Percentiles rank a stretch among this genome's conserved stretches.
Evolutionary conservation across 2,113 vertebrate genomes (phyloP).

Genomic region (Podocnemis expansa): DNA sequence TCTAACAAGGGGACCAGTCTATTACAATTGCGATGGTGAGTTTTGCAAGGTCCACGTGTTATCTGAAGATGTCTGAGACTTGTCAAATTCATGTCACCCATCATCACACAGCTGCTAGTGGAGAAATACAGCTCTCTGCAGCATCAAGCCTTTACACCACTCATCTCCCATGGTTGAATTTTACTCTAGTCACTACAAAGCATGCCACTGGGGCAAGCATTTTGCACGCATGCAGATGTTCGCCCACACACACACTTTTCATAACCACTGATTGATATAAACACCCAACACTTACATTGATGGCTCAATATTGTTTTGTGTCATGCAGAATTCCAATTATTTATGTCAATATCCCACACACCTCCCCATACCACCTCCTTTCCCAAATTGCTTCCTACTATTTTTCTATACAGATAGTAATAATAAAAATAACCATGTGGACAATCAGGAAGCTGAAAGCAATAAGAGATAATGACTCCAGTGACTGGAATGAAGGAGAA

Average conservation of each 20-base stretch:
- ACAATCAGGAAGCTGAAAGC: conserved; percentile 70
- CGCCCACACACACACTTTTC: rapidly evolving
- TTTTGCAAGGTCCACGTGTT: not conserved
- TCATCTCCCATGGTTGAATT: not conserved
- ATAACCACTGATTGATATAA: not conserved
- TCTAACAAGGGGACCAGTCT: not conserved
- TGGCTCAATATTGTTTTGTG: conserved; percentile 35
- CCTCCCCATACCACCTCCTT: conserved; percentile 35
- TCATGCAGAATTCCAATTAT: conserved; percentile 60
- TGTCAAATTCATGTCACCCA: not conserved
- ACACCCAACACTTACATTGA: conserved; percentile 6
- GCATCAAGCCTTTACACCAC: rapidly evolving
- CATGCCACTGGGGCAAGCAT: not conserved
- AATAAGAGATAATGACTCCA: conserved; percentile 75
- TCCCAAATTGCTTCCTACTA: conserved; percentile 52
- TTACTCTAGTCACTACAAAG: not conserved
- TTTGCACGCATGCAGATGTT: not conserved
- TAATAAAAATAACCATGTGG: conserved; percentile 69
- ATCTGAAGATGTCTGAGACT: not conserved
- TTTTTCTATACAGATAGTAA: conserved; percentile 66
- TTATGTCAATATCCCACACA: conserved; percentile 48
- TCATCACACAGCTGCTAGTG: rapidly evolving
- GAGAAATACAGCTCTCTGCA: rapidly evolving
- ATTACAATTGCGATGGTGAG: not conserved
- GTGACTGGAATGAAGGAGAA: conserved; percentile 73